These are phyloP conservation scores for Pandemis corylana DNA, from an alignment of 2,888 invertebrate species.

Conservation along the genomic window DNA sequence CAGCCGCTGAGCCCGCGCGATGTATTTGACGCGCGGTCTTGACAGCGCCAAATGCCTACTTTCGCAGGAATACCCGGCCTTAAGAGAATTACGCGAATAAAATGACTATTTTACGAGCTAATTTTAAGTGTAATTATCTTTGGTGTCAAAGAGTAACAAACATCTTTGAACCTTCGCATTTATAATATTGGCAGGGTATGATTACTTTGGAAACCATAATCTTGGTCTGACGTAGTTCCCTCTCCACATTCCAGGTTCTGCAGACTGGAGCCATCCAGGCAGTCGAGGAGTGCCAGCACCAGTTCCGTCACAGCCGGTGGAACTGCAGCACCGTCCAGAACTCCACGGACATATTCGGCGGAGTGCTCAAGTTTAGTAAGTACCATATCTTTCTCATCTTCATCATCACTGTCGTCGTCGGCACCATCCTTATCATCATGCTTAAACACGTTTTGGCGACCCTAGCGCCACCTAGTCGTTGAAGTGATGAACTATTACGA, in stretches of 20 bases:
- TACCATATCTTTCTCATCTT: slow-evolving; percentile 50
- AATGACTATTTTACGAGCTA: slow-evolving; percentile 26
- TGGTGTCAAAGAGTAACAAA: no score
- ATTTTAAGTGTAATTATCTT: not conserved
- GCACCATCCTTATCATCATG: not conserved
- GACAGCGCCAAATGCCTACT: no score
- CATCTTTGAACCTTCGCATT: no score
- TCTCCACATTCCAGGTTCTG: slow-evolving; percentile 85
- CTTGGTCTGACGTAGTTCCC: not conserved
- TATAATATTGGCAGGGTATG: no score
- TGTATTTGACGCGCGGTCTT: no score
- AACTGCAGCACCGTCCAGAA: slow-evolving; percentile 93
- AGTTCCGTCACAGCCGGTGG: slow-evolving; percentile 95
- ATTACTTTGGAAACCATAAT: not conserved
- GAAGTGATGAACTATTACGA: no score
- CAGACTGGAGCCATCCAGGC: slow-evolving; percentile 93
- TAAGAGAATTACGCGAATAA: slow-evolving; percentile 9
- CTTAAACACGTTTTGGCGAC: no score
- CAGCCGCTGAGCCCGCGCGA: no score
- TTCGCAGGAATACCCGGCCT: no score
- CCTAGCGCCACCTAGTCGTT: not conserved
- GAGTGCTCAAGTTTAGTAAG: slow-evolving; percentile 94
- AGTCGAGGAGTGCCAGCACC: slow-evolving; percentile 95
- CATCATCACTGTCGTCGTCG: not conserved
- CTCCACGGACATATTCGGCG: slow-evolving; percentile 92